A percentile compares a stretch with the other conserved stretches of the same genome.
Conservation (phyloP, 2,113 vertebrate species). For the Apeltes quadracus region DNA sequence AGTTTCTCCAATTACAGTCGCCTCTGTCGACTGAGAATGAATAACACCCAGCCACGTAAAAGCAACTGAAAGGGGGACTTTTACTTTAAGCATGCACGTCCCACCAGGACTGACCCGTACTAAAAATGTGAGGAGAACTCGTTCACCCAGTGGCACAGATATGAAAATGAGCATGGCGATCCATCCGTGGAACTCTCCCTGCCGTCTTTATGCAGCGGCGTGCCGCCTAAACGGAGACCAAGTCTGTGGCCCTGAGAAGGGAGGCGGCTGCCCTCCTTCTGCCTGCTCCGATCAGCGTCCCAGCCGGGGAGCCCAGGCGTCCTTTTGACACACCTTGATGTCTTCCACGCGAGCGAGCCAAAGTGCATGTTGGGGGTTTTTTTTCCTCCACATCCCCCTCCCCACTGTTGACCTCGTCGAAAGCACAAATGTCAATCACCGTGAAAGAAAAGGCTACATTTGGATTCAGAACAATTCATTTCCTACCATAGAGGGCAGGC, state of each 20-base stretch:
- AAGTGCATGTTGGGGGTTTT: background rate
- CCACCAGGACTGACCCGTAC: constrained; percentile 34
- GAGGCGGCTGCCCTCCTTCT: constrained; percentile 61
- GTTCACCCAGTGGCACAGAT: constrained; percentile 32
- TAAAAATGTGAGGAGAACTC: constrained; percentile 28
- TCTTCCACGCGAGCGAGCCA: background rate
- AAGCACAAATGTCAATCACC: constrained; percentile 8
- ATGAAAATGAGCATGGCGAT: background rate
- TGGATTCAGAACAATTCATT: constrained; percentile 31
- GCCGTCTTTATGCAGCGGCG: background rate
- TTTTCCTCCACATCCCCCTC: background rate
- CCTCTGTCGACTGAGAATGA: background rate
- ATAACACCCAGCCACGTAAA: background rate
- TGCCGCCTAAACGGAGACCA: constrained; percentile 33
- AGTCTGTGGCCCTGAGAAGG: constrained; percentile 20
- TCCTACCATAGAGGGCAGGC: background rate
- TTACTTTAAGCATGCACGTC: constrained; percentile 11
- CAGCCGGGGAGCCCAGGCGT: background rate
- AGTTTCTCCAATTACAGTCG: background rate
- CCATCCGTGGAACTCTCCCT: constrained; percentile 28
- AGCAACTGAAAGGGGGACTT: background rate
- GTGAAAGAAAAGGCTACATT: background rate
- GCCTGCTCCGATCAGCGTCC: constrained; percentile 55
- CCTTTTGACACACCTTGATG: background rate
- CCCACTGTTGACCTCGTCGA: background rate